Evolutionary conservation across 2,888 invertebrate genomes (phyloP), one percentile per base, ranked within the genome.

Genomic region (Pollenia labialis): DNA sequence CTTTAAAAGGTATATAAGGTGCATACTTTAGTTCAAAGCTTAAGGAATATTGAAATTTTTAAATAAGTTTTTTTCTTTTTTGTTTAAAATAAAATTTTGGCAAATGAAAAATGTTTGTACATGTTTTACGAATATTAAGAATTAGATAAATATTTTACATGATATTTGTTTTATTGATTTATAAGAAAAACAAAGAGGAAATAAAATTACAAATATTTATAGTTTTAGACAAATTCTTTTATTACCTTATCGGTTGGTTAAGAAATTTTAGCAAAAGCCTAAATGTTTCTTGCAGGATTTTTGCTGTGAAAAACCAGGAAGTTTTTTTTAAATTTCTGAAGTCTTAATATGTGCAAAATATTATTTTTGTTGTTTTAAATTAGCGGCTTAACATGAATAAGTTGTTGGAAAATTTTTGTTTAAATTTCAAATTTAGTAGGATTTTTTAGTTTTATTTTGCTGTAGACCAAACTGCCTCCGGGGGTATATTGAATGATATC

Each of bases 1-100:
- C 69, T 76, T 48, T 69, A 69, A 82, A 82, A 82, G 82, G 60
- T 44, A 62, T 54, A 62, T 62, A 69, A 76, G 82, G 82, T 82
- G 76, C 76, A 69, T 54, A 60, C 16, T 68, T 75, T 60, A 12
- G 8, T 68, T 54, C 48, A 4, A 56, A 12, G 23, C 18, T 52
- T 9, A 44, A 72, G 12, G 42, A 74, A 58, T 75, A 60, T 82
- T 58, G 42, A 50, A 82, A 75, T 62, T 76, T 60, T 75, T 32
- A 60, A 56, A 66, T 69, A 54, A 32, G 48, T 50, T 66, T 58
- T 56, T 42, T 32, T 23, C 32, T 32, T 66, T 60, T 48, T 69
- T 2, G 40, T 11, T n/a, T 66, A 66, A 69, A 62, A 8, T 69
- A 44, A 76, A 62, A 76, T 76, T 82, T 82, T 52, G 76, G 52